A percentile compares a stretch with the other conserved stretches of the same genome.
These are phyloP conservation scores for Pontoporia blainvillei DNA, from an alignment of 2,113 vertebrate species.

Conservation along the genomic window DNA sequence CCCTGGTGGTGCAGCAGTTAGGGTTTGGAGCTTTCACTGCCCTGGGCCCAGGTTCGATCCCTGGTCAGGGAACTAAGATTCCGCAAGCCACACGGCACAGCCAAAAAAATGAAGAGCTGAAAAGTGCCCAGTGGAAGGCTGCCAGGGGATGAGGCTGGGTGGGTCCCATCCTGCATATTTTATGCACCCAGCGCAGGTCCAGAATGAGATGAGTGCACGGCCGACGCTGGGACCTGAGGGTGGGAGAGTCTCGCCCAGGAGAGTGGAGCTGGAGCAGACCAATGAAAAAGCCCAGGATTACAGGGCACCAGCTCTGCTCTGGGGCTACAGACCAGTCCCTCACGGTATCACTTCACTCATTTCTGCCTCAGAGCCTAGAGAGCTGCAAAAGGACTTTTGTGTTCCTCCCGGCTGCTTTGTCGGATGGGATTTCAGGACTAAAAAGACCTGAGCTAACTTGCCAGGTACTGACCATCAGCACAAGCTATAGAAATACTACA, in stretches of 20 bases:
- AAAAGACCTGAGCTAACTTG: background rate
- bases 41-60: background rate
- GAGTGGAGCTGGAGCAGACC: background rate
- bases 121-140: background rate
- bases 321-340: background rate
- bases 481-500: background rate
- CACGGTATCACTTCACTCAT: rapidly evolving
- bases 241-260: too few species aligned
- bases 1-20: background rate
- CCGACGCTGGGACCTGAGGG: too few species aligned
- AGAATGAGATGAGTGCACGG: background rate
- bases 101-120: background rate
- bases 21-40: background rate
- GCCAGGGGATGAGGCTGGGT: rapidly evolving
- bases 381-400: background rate
- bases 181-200: background rate
- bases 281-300: rapidly evolving
- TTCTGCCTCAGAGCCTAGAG: background rate
- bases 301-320: background rate
- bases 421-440: background rate
- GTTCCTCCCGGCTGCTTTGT: background rate
- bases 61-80: background rate
- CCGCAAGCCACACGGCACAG: background rate
- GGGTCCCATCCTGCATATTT: background rate
- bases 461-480: background rate